Base-by-base conservation (phyloP, 2,797 vertebrate species). In the Psittacula derbiana region DNA sequence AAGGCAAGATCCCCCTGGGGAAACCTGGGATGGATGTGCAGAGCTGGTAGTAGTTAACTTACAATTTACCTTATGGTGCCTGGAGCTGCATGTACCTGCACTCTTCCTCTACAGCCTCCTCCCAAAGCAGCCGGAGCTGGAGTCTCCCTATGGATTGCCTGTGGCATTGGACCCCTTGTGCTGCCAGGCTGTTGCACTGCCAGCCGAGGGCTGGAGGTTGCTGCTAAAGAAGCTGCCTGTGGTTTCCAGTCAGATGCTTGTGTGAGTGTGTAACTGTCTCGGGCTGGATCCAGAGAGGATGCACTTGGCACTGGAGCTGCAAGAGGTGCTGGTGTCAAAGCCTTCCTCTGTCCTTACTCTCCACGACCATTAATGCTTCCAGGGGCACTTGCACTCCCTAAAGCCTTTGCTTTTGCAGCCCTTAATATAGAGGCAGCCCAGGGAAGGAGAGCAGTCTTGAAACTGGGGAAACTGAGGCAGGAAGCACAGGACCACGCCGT, bases 171-270 rank as follows among this genome's bases (percentile, higher is more conserved):
- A 64, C 6, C 18, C n/a, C 57, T 86, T 0, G 72, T 75, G 43
- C 50, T 91, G 58, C 44, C 57, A 1, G 10, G 41, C 20, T 61
- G 62, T 11, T 1, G 0, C 55, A 20, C 10, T 1, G 13, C 58
- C 2, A 6, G 57, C 0, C 0, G 0, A 31, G 33, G 49, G 43
- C 2, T 30, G 52, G 69, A 52, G 16, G 0, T 3, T 13, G 55
- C 57, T 60, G 71, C 41, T 52, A 8, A 25, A 3, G 16, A 5
- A 2, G 25, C 53, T 2, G 17, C 53, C 60, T 80, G 78, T 1
- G 12, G 38, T 58, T 86, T 67, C 33, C 46, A 79, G 57, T 40
- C 53, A 61, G 91, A 40, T 78, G 27, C 49, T 72, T 65, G 44
- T 88, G 61, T 3, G 8, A 25, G 52, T 16, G 31, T 74, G 90